These are phyloP conservation scores for Bombus haemorrhoidalis DNA, from an alignment of 1,140 invertebrate species.

Conservation along the genomic window DNA sequence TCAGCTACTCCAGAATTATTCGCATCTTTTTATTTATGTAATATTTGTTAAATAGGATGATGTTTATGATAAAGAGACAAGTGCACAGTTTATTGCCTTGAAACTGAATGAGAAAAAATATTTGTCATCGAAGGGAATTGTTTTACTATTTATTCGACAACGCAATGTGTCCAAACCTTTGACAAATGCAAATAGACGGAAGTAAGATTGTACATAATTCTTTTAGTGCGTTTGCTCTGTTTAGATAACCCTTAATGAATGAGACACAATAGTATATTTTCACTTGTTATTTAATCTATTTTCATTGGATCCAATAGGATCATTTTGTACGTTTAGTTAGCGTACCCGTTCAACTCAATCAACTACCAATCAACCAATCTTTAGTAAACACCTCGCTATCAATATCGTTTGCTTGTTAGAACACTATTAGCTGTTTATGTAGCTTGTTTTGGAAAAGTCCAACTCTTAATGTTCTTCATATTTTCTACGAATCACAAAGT, in stretches of 20 bases:
- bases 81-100: not conserved
- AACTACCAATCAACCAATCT: not conserved
- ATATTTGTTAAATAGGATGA: too few relatives aligned
- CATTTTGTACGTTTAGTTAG: not conserved
- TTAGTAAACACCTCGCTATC: too few relatives aligned
- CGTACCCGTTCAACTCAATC: not conserved
- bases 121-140: not conserved
- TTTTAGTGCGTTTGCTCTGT: not conserved
- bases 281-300: not conserved
- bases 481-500: not conserved
- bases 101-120: not conserved
- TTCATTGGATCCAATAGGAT: not conserved
- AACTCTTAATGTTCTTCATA: not conserved
- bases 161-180: not conserved
- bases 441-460: too few relatives aligned
- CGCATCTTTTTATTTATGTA: not conserved
- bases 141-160: not conserved
- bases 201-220: not conserved
- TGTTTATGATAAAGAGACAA: too few relatives aligned
- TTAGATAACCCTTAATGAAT: not conserved
- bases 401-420: too few relatives aligned
- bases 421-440: not conserved
- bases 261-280: not conserved
- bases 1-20: not conserved
- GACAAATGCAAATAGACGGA: not conserved